phyloP scores from a whole-genome alignment of 2,888 invertebrate species.

The Syrista parreyssii region DNA sequence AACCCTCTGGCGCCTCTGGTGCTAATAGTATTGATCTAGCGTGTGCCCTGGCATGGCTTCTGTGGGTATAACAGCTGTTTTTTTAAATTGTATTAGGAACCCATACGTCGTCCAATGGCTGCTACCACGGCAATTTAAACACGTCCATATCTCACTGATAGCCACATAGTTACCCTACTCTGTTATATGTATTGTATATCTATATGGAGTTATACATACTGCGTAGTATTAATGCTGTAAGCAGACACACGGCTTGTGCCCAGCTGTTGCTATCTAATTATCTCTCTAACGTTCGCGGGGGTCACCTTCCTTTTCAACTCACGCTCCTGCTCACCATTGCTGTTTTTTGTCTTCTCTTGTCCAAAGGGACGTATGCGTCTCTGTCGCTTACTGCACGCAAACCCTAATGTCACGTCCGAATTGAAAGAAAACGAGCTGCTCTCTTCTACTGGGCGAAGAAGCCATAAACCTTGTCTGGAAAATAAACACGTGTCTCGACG shows the following conservation, averaged over 20 bases:
- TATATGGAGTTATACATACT: slow-evolving; percentile 10
- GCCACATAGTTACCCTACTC: slow-evolving; percentile 12
- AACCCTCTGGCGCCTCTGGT: slow-evolving; percentile 21
- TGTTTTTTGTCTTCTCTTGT: background rate
- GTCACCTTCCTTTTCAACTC: slow-evolving; percentile 8
- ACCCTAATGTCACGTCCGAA: background rate
- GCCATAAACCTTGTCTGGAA: background rate
- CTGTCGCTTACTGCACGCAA: background rate
- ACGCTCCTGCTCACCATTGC: background rate
- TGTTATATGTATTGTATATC: background rate
- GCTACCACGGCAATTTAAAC: slow-evolving; percentile 29
- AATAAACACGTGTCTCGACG: background rate
- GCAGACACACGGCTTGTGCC: slow-evolving; percentile 29
- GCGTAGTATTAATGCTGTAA: slow-evolving; percentile 33
- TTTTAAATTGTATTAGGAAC: slow-evolving; percentile 31
- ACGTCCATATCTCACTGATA: slow-evolving; percentile 16
- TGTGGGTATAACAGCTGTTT: slow-evolving; percentile 46
- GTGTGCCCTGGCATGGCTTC: slow-evolving; percentile 40
- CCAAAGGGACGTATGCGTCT: background rate
- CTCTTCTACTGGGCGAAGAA: background rate
- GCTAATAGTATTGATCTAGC: slow-evolving; percentile 44
- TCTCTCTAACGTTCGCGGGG: slow-evolving; percentile 32
- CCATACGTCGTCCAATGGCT: slow-evolving; percentile 29
- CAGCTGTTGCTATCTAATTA: slow-evolving; percentile 48
- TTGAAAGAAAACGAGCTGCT: background rate